Base-by-base conservation (phyloP, 2,113 vertebrate genomes). In the Pipra filicauda region DNA sequence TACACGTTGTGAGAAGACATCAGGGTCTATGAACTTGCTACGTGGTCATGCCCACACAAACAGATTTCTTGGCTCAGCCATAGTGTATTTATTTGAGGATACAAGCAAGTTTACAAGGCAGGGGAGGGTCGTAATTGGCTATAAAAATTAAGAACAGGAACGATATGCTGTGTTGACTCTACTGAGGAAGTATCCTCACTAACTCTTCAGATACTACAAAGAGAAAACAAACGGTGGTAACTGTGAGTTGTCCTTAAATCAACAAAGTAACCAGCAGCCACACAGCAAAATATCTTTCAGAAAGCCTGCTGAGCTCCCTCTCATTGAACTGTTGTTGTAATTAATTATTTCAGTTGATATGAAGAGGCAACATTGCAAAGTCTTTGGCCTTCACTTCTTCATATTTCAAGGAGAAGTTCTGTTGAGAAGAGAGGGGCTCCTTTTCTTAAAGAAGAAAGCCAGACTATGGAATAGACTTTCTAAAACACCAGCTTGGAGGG, bases 61-160 rank as follows among this genome's bases (percentile, higher is more conserved):
- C 26, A 92, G 15, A 83, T 78, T 88, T 77, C 55, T 80, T 95
- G 80, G 66, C 76, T 91, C 79, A 84, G 55, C 35, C 39, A 31
- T 27, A 52, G 21, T 33, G 46, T 46, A 43, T 73, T 82, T 57
- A 71, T 43, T 74, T 54, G 64, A 55, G 43, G 64, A 80, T 61
- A 73, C 22, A 80, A 39, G 33, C 65, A 39, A 89, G 12, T 46
- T 66, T 92, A 19, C 31, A 54, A 83, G 44, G 79, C 64, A 89
- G n/a, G 92, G 26, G 46, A 87, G 59, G 14, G 46, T 43, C 48
- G 35, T 66, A 81, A 81, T 12, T 74, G 21, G 39, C 65, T 84
- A 49, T 16, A 71, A 81, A 76, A 94, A 89, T 41, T 83, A 91
- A 77, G 54, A 94, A 66, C 67, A 49, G 37, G 54, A 89, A 66